phyloP scores from a whole-genome alignment of 2,888 invertebrate species.

The Drosophila niveifrons region DNA sequence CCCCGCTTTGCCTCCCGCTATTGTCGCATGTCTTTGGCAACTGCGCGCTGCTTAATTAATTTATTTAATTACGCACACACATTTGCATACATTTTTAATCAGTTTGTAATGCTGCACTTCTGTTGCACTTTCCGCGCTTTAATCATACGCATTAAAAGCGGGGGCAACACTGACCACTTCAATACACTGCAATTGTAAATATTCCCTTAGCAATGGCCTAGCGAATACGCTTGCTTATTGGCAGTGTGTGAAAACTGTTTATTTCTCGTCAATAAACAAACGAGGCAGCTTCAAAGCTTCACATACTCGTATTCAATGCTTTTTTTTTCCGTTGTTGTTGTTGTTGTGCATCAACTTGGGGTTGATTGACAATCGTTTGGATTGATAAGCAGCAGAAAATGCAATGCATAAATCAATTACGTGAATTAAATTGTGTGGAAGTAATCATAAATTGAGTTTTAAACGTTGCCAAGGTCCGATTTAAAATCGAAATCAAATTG shows the following conservation, averaged over 20 bases:
- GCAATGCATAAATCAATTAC: constrained; percentile 73
- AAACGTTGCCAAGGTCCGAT: constrained; percentile 45
- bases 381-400: constrained; percentile 46
- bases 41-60: constrained; percentile 71
- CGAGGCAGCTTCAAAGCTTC: background rate
- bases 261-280: constrained; percentile 32
- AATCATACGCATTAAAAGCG: constrained; percentile 43
- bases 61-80: constrained; percentile 79
- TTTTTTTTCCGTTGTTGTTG: no score
- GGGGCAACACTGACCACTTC: background rate
- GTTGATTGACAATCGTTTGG: constrained; percentile 49
- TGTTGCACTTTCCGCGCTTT: constrained; percentile 57
- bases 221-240: background rate
- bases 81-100: constrained; percentile 78
- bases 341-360: constrained; percentile 12
- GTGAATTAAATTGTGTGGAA: constrained; percentile 74
- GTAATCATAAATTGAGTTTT: constrained; percentile 73
- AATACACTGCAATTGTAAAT: background rate
- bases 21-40: constrained; percentile 31
- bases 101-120: constrained; percentile 67
- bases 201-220: background rate
- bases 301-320: constrained; percentile 13
- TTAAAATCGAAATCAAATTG: constrained; percentile 33
- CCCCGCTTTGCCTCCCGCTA: background rate
- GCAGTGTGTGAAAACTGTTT: constrained; percentile 46